Evolutionary conservation across 2,888 invertebrate species (phyloP).

Genomic region (Melanchra persicariae): DNA sequence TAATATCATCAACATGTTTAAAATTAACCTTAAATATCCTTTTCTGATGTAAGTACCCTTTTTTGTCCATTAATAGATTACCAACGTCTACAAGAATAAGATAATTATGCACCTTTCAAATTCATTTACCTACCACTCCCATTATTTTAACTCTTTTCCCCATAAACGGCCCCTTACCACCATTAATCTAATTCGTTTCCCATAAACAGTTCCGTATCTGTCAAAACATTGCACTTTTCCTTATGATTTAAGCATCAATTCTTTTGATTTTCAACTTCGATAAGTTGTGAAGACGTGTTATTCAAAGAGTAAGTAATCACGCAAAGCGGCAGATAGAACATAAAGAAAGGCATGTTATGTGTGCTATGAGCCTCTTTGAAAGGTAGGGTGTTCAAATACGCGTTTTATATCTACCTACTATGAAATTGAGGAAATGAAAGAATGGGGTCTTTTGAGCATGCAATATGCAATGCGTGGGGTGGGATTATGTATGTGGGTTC

Average conservation of each 20-base stretch:
- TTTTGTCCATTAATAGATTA: background rate
- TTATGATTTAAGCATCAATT: slow-evolving; percentile 23
- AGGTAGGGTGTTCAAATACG: slow-evolving; percentile 3
- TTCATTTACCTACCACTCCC: background rate
- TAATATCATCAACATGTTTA: background rate
- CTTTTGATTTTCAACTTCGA: slow-evolving; percentile 11
- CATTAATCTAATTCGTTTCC: background rate
- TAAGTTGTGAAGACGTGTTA: background rate
- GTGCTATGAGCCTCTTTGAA: background rate
- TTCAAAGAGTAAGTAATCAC: slow-evolving; percentile 36
- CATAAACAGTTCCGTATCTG: slow-evolving; percentile 23
- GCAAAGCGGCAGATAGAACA: slow-evolving; percentile 18
- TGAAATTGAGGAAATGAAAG: background rate
- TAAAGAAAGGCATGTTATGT: slow-evolving; percentile 6
- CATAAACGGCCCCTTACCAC: background rate
- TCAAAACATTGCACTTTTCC: slow-evolving; percentile 37
- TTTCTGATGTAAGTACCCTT: no score
- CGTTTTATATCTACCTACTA: slow-evolving; percentile 7
- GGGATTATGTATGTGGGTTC: background rate
- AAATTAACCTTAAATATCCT: background rate
- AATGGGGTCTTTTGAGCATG: background rate
- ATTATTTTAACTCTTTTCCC: slow-evolving; percentile 15
- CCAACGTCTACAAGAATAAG: background rate
- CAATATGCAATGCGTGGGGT: background rate
- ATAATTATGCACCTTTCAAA: slow-evolving; percentile 8